These are phyloP conservation scores for Trinorchestia longiramus DNA, from an alignment of 1,140 invertebrate genomes.

Conservation along the genomic window DNA sequence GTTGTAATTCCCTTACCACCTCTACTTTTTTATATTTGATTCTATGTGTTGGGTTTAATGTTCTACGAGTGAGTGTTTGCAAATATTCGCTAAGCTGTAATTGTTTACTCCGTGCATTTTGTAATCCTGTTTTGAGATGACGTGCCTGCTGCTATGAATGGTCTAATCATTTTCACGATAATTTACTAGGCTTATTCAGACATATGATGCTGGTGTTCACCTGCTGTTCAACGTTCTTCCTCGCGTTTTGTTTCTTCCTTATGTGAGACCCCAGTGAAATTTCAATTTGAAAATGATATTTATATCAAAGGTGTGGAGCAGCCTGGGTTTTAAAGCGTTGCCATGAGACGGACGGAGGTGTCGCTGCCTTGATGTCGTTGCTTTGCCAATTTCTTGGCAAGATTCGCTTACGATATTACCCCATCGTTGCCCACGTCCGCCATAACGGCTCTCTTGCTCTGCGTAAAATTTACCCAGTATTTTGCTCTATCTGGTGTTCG, in stretches of 20 bases:
- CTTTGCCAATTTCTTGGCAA: slow-evolving; percentile 1
- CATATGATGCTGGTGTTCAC: too few relatives aligned
- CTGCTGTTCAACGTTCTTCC: neutral
- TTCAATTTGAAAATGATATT: neutral
- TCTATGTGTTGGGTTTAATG: too few relatives aligned
- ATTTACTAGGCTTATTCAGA: too few relatives aligned
- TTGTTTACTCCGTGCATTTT: too few relatives aligned
- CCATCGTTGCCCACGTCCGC: neutral
- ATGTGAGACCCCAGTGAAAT: neutral
- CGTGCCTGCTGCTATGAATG: too few relatives aligned
- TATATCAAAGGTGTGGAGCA: neutral
- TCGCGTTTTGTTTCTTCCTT: neutral
- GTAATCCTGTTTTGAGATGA: too few relatives aligned
- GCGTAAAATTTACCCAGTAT: neutral
- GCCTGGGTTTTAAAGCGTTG: neutral
- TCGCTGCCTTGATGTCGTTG: slow-evolving; percentile 22
- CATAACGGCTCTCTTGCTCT: neutral
- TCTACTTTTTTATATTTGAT: too few relatives aligned
- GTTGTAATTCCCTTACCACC: too few relatives aligned
- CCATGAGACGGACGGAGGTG: neutral
- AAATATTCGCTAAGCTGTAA: too few relatives aligned
- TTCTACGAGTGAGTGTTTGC: too few relatives aligned
- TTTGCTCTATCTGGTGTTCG: too few relatives aligned
- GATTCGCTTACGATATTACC: neutral
- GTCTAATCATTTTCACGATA: too few relatives aligned